Evolutionary conservation across 2,113 vertebrate genomes (phyloP).

Genomic region (Xyliphius kryptos): DNA sequence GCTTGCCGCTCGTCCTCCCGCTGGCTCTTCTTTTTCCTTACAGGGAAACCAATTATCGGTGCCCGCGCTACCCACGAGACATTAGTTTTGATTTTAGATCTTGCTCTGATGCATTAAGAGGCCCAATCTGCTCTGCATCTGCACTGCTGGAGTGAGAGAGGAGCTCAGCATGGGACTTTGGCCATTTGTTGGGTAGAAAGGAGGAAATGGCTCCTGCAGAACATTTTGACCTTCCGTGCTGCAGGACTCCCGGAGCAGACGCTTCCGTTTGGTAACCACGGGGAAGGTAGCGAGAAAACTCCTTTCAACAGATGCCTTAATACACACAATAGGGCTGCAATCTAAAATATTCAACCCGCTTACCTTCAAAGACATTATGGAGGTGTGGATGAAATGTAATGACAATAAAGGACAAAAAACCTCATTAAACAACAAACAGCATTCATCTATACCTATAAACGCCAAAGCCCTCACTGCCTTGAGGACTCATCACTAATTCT

Average conservation of each 20-base stretch:
- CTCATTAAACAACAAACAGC: no score
- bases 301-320: no score
- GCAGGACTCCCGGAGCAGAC: not conserved
- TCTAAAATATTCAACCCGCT: no score
- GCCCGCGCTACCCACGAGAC: conserved; percentile 3
- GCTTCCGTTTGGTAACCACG: conserved; percentile 29
- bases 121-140: conserved; percentile 3
- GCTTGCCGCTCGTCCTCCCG: conserved; percentile 16
- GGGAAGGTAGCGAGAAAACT: no score
- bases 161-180: not conserved
- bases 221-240: conserved; percentile 4
- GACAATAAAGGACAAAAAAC: no score
- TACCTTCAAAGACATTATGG: no score
- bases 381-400: no score
- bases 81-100: conserved; percentile 25
- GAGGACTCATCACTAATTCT: no score
- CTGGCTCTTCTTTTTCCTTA: conserved; percentile 10
- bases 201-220: conserved; percentile 19
- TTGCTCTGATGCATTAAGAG: not conserved
- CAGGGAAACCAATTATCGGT: conserved; percentile 19
- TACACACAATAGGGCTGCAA: no score
- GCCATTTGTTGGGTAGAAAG: not conserved
- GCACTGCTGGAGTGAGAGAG: not conserved
- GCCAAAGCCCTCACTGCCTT: no score
- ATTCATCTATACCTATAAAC: no score